phyloP scores from a whole-genome alignment of 1,140 invertebrate genomes.

The Scaptomyza graminum region DNA sequence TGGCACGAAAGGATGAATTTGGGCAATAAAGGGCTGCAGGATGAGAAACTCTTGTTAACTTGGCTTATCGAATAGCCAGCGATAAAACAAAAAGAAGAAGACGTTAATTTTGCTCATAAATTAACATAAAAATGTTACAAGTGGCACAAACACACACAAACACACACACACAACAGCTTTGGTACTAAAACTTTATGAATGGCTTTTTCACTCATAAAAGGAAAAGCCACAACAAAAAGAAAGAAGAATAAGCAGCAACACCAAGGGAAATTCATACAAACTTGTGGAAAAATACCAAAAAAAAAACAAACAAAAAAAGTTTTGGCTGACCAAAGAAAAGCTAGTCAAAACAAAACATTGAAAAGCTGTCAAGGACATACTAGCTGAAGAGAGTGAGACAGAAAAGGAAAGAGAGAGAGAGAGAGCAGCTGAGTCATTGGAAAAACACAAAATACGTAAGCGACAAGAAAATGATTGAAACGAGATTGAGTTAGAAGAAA shows the following conservation, averaged over 20 bases:
- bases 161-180: neutral
- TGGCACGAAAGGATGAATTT: constrained; percentile 40
- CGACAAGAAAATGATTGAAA: neutral
- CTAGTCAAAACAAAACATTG: constrained; percentile 40
- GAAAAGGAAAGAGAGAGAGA: neutral
- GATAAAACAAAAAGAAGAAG: constrained; percentile 4
- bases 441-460: neutral
- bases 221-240: neutral
- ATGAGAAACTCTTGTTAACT: neutral
- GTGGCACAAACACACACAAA: neutral
- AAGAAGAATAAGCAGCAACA: neutral
- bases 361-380: constrained; percentile 35
- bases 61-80: constrained; percentile 24
- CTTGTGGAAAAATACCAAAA: neutral
- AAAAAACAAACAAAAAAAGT: neutral
- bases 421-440: neutral
- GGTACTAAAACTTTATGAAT: constrained; percentile 26
- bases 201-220: neutral
- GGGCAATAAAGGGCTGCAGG: neutral
- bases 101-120: constrained; percentile 12
- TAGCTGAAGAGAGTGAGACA: neutral
- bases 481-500: no score
- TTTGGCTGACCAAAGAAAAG: neutral
- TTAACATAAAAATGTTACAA: constrained; percentile 20
- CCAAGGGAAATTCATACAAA: neutral